Evolutionary conservation across 2,113 vertebrate genomes (phyloP).

Genomic region (Myotis davidii): DNA sequence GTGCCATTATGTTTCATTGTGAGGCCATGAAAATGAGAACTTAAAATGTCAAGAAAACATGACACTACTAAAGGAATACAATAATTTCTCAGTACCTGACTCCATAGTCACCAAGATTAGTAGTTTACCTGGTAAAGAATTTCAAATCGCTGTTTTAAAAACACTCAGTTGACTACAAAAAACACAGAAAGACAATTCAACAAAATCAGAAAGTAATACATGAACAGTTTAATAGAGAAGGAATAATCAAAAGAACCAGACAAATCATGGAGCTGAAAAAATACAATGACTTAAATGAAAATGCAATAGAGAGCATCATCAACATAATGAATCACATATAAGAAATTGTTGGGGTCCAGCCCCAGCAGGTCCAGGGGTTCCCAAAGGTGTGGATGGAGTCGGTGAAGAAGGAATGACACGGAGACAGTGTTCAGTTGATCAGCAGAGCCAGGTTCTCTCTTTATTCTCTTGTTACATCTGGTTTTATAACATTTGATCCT

Average conservation of each 20-base stretch:
- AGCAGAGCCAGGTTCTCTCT: too few relatives aligned
- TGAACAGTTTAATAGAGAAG: neutral
- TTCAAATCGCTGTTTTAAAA: neutral
- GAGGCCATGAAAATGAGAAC: neutral
- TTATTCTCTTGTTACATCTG: too few relatives aligned
- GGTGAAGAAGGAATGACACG: too few relatives aligned
- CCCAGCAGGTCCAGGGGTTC: too few relatives aligned
- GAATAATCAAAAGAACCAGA: neutral
- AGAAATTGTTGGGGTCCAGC: neutral
- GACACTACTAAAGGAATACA: neutral
- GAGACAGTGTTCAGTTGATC: too few relatives aligned
- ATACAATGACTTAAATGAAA: neutral
- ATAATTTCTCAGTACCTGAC: neutral
- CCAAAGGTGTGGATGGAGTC: too few relatives aligned
- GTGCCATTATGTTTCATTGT: neutral
- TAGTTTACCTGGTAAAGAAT: neutral
- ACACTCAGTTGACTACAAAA: neutral
- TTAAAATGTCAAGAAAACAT: neutral
- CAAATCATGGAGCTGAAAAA: neutral
- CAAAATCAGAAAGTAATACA: neutral
- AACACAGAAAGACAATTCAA: neutral
- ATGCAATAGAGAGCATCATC: neutral
- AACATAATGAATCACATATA: neutral
- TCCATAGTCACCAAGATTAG: neutral
- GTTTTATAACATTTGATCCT: too few relatives aligned